phyloP scores from a whole-genome alignment of 2,797 vertebrate genomes.

The Alca torda region DNA sequence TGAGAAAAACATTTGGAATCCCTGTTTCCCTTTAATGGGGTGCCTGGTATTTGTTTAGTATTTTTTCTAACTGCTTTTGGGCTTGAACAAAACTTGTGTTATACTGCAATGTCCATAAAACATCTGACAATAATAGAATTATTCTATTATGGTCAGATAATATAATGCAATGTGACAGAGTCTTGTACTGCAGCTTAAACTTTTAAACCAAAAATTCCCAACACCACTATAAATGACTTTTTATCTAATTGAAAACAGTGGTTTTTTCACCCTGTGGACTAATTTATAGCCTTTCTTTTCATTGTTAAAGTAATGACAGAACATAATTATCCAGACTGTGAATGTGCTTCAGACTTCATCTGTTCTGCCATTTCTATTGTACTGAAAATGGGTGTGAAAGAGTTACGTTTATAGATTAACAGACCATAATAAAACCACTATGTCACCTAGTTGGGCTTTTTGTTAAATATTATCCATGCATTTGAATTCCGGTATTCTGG shows the following conservation, averaged over 20 bases:
- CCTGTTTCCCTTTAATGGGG: background rate
- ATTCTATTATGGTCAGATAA: background rate
- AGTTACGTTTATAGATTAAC: background rate
- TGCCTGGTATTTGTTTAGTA: background rate
- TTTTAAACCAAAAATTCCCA: background rate
- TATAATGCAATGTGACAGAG: background rate
- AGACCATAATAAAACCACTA: background rate
- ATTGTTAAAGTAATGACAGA: background rate
- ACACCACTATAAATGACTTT: background rate
- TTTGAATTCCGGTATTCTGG: background rate
- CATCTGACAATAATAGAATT: background rate
- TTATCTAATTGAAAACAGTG: background rate
- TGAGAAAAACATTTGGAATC: background rate
- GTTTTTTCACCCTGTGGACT: background rate
- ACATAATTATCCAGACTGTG: background rate
- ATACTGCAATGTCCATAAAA: background rate
- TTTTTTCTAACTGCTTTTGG: background rate
- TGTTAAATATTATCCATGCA: background rate
- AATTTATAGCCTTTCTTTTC: background rate
- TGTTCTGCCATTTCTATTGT: background rate
- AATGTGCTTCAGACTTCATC: background rate
- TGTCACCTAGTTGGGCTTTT: background rate
- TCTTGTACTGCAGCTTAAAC: background rate
- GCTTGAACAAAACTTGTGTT: background rate
- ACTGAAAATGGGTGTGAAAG: background rate